Base-by-base conservation (phyloP, 2,888 invertebrate species). In the Hesperia comma region DNA sequence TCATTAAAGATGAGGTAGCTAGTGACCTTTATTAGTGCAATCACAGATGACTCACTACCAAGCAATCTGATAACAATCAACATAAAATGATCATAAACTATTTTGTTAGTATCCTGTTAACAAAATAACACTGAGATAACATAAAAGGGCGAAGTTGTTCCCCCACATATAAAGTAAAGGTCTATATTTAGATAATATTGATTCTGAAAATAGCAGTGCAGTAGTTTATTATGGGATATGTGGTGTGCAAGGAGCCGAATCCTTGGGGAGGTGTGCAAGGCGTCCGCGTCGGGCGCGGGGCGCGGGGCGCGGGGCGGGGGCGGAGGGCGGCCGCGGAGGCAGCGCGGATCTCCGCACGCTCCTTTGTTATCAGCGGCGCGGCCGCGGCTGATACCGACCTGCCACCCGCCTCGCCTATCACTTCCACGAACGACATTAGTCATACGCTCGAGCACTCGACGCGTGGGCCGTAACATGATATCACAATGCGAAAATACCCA, bases 401-500 rank as follows among this genome's bases (percentile, higher is more conserved):
- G 81, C 82, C 81, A 83, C 83, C 80, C 84, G 86, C 86, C 83
- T 88, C 83, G 87, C 85, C 86, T 89, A 91, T 90, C 89, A 90
- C 80, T 91, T 92, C 92, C 86, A 88, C 83, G 91, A 91, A 92
- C 84, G 80, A 86, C 90, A 92, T 93, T 93, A 93, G 90, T 93
- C 93, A 93, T 92, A 88, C 88, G 82, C 83, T 81, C 83, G 85
- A 87, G 80, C 86, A 88, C 84, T 88, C 86, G 83, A 88, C 89
- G 93, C 93, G 93, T 93, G 92, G 93, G 93, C 88, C 86, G 93
- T 92, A 92, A 93, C 89, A 93, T 93, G 93, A 93, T 93, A 93
- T 93, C 93, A 93, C 93, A 93, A 93, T 92, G 93, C 93, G 90
- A 93, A 93, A 93, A 93, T 93, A 93, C 88, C 89, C 92, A 92